Conservation (phyloP, 2,888 invertebrate genomes). For the Eilema depressum region DNA sequence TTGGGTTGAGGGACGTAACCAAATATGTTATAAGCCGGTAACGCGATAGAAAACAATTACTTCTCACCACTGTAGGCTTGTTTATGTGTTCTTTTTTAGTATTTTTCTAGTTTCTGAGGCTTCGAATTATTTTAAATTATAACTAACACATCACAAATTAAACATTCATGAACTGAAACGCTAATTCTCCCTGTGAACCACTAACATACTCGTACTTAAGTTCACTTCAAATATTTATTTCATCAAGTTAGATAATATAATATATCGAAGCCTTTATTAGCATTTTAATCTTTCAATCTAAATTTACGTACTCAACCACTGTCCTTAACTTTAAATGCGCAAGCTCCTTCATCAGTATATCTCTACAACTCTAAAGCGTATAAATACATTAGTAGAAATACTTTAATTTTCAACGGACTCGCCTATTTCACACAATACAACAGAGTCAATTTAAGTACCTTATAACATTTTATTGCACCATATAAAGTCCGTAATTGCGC, state of each 20-base stretch:
- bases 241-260: background rate
- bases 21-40: background rate
- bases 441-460: constrained; percentile 39
- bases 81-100: background rate
- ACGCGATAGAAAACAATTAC: background rate
- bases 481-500: constrained; percentile 67
- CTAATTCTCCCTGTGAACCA: background rate
- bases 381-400: constrained; percentile 56
- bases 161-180: background rate
- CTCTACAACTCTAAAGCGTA: constrained; percentile 68
- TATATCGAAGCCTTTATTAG: background rate
- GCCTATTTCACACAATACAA: constrained; percentile 43
- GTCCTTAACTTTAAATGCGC: constrained; percentile 54
- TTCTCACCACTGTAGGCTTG: background rate
- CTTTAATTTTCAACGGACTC: constrained; percentile 53
- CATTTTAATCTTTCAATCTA: background rate
- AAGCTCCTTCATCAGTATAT: constrained; percentile 63
- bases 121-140: background rate
- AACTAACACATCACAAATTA: too few relatives aligned
- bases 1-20: background rate
- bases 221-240: background rate
- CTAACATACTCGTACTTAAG: background rate
- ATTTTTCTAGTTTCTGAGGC: background rate
- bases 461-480: constrained; percentile 75
- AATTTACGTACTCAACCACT: background rate